Conservation (phyloP, 1,140 invertebrate genomes). For the Pseudomyrmex gracilis region DNA sequence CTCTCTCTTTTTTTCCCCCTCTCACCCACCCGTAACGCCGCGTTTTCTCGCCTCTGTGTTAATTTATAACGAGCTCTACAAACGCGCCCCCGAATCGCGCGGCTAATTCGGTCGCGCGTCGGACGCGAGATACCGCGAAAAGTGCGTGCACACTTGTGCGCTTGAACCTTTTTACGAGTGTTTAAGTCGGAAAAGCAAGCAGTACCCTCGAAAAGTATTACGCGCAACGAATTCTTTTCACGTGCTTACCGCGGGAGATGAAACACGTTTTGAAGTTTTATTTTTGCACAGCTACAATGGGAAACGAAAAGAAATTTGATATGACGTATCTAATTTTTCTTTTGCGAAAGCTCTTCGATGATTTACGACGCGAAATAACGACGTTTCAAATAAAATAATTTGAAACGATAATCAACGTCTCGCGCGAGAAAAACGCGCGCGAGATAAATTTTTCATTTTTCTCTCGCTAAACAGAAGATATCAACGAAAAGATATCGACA, state of each 20-base stretch:
- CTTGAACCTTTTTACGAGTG: neutral
- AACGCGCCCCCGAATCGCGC: neutral
- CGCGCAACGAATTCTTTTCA: slow-evolving; percentile 18
- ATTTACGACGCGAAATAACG: neutral
- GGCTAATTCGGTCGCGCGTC: neutral
- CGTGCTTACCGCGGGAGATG: neutral
- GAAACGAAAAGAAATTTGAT: neutral
- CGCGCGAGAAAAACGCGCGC: neutral
- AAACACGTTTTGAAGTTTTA: neutral
- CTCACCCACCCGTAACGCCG: slow-evolving; percentile 44
- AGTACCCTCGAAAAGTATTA: slow-evolving; percentile 22
- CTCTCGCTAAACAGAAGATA: neutral
- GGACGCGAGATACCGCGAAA: slow-evolving; percentile 44
- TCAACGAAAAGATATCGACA: slow-evolving; percentile 29
- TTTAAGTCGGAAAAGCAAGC: slow-evolving; percentile 7
- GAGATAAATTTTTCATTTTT: neutral
- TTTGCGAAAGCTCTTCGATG: neutral
- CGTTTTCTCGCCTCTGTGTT: slow-evolving; percentile 56
- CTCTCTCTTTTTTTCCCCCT: slow-evolving; percentile 3
- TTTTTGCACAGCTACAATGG: neutral
- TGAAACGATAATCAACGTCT: neutral
- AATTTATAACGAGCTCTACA: slow-evolving; percentile 38
- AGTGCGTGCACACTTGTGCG: neutral
- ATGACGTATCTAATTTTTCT: neutral
- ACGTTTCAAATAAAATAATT: neutral